These are phyloP conservation scores for Eupleurogrammus muticus DNA, from an alignment of 2,797 vertebrate genomes.

Conservation along the genomic window DNA sequence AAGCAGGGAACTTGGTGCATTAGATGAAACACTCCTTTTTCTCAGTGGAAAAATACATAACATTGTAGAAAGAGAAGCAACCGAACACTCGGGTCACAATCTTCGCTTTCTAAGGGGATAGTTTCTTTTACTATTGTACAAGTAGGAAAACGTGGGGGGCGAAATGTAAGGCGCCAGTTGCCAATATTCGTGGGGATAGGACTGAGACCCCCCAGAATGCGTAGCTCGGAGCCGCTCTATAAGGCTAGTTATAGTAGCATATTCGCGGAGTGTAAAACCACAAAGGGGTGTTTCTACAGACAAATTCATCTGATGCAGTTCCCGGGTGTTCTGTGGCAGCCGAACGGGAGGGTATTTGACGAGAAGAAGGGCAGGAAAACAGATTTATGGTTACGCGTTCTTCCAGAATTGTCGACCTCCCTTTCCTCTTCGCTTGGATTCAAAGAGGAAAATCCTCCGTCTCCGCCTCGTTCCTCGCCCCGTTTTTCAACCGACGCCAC, in stretches of 20 bases:
- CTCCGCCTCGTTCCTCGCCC: not conserved
- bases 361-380: not conserved
- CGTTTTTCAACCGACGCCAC: not conserved
- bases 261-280: not conserved
- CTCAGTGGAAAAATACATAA: no score
- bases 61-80: no score
- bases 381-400: conserved; percentile 18
- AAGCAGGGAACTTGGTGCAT: no score
- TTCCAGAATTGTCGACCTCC: conserved; percentile 43
- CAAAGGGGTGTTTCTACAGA: not conserved
- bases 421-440: conserved; percentile 43
- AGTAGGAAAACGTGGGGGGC: no score
- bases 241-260: not conserved
- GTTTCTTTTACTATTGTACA: no score
- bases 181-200: no score
- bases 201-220: no score
- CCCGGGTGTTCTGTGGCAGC: not conserved
- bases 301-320: not conserved
- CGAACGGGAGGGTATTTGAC: not conserved
- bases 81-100: no score
- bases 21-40: no score
- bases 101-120: no score
- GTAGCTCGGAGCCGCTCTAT: no score
- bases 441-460: conserved; percentile 32
- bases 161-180: no score